A percentile compares a stretch with the other conserved stretches of the same genome.
Evolutionary conservation across 2,113 vertebrate species (phyloP).

Genomic region (Cricetomys ansorgei): DNA sequence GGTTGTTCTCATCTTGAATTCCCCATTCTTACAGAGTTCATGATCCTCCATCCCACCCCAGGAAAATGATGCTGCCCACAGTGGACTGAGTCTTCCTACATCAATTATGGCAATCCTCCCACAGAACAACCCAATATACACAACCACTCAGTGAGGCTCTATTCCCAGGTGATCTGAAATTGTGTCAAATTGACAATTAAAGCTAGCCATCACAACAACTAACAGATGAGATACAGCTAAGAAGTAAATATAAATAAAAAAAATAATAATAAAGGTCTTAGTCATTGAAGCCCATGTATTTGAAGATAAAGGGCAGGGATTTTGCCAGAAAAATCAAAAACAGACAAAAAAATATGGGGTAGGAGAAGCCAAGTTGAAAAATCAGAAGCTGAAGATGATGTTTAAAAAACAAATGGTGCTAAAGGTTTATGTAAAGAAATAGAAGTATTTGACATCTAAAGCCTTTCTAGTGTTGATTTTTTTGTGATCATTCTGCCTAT

Average conservation of each 20-base stretch:
- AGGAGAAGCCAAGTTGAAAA: constrained; percentile 7
- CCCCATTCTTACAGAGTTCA: neutral
- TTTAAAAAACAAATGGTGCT: constrained; percentile 45
- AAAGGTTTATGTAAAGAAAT: neutral
- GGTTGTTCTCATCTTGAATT: neutral
- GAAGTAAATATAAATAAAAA: neutral
- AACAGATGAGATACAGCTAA: neutral
- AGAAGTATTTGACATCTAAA: constrained; percentile 15
- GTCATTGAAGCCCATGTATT: neutral
- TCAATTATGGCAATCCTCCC: neutral
- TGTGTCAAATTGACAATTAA: neutral
- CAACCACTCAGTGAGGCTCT: neutral
- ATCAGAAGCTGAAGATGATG: constrained; percentile 19
- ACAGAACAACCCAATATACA: neutral
- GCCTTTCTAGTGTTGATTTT: constrained; percentile 14
- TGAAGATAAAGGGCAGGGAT: neutral
- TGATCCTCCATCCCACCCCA: neutral
- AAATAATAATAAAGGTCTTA: neutral
- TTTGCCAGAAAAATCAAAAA: neutral
- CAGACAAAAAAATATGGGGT: too few relatives aligned
- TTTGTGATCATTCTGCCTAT: constrained; percentile 2
- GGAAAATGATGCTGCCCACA: neutral
- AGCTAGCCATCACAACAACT: neutral
- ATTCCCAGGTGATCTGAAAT: neutral
- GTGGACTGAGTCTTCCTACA: neutral